These are phyloP conservation scores for Virgularia gustaviana DNA, from an alignment of 92 coral and sea anemone genomes.

Conservation along the genomic window DNA sequence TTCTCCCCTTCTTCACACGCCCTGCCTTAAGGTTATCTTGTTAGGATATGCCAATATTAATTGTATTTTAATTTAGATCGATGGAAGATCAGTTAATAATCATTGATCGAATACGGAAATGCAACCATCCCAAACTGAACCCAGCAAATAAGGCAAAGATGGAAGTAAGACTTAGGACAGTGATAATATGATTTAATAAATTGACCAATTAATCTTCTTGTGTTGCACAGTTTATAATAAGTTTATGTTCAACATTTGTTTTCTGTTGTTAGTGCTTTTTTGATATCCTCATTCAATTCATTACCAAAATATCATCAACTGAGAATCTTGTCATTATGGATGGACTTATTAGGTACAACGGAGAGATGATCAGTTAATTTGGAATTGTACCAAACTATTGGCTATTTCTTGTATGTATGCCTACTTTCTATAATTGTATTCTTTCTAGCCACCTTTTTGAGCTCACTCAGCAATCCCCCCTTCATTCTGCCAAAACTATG, in stretches of 20 bases:
- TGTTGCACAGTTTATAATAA: too few relatives aligned
- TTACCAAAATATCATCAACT: slow-evolving; percentile 59
- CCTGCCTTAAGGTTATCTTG: neutral
- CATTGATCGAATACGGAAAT: slow-evolving; percentile 84
- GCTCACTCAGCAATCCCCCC: slow-evolving; percentile 79
- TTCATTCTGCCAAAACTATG: slow-evolving; percentile 63
- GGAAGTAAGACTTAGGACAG: slow-evolving; percentile 70
- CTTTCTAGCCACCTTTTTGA: slow-evolving; percentile 69
- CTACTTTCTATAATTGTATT: neutral
- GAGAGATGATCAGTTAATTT: neutral
- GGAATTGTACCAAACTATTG: neutral
- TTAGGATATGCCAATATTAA: neutral
- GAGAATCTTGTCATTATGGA: slow-evolving; percentile 58
- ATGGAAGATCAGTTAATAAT: slow-evolving; percentile 63
- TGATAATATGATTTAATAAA: too few relatives aligned
- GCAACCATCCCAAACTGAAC: slow-evolving; percentile 82
- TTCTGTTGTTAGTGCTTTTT: slow-evolving; percentile 59
- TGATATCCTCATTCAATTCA: slow-evolving; percentile 63
- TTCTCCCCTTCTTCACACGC: neutral
- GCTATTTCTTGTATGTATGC: neutral
- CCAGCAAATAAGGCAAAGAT: slow-evolving; percentile 90
- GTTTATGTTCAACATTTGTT: neutral
- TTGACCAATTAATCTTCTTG: too few relatives aligned
- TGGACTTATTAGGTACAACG: slow-evolving; percentile 68
- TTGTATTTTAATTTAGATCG: slow-evolving; percentile 73